These are phyloP conservation scores for Ornithoptera alexandrae DNA, from an alignment of 2,888 invertebrate species.

Conservation along the genomic window DNA sequence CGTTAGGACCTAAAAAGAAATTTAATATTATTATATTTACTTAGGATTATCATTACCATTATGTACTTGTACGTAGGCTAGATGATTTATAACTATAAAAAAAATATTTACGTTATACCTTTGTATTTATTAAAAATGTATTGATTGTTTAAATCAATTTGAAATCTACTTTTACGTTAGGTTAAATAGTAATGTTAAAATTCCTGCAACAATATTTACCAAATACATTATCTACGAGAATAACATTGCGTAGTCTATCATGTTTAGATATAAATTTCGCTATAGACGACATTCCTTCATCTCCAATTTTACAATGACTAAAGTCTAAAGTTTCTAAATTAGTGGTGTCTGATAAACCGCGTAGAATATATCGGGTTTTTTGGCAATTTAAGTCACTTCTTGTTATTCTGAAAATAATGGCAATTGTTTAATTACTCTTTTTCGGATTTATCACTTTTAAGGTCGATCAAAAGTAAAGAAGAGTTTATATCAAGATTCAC, in stretches of 20 bases:
- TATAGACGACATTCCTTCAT: slow-evolving; percentile 81
- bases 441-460: neutral
- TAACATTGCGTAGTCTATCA: slow-evolving; percentile 67
- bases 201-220: slow-evolving; percentile 42
- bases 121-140: too few species aligned
- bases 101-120: too few species aligned
- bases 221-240: slow-evolving; percentile 77
- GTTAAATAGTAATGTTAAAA: neutral
- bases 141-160: too few species aligned
- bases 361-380: slow-evolving; percentile 66
- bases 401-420: slow-evolving; percentile 56
- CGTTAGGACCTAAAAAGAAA: slow-evolving; percentile 53
- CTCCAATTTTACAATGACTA: slow-evolving; percentile 82
- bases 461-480: neutral
- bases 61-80: too few species aligned
- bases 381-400: slow-evolving; percentile 72
- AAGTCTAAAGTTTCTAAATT: slow-evolving; percentile 80
- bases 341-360: slow-evolving; percentile 60
- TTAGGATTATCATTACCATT: neutral
- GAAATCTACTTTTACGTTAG: too few species aligned
- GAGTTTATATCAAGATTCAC: neutral
- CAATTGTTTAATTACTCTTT: neutral
- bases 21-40: neutral
- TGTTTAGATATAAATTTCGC: slow-evolving; percentile 77
- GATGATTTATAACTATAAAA: too few species aligned